A percentile compares a stretch with the other conserved stretches of the same genome.
Conservation (phyloP, 2,888 invertebrate genomes). For the Timema cristinae region DNA sequence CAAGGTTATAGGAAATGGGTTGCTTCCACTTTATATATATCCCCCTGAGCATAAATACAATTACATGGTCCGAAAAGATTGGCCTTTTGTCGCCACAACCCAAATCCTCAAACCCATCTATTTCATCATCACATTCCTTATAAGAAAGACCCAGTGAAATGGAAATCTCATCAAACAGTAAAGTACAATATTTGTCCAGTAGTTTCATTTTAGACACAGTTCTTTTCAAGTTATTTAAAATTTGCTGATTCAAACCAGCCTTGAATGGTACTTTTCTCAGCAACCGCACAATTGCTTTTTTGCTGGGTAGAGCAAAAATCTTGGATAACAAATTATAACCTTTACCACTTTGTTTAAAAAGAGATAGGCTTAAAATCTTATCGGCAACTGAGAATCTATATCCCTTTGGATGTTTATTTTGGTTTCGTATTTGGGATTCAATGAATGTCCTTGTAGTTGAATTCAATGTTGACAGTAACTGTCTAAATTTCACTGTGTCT, state of each 20-base stretch:
- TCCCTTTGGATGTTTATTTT: background rate
- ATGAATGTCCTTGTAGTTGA: background rate
- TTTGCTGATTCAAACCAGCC: background rate
- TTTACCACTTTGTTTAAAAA: background rate
- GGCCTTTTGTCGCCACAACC: background rate
- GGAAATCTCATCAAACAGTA: background rate
- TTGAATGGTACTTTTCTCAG: background rate
- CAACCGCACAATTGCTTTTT: background rate
- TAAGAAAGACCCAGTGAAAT: background rate
- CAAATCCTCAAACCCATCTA: background rate
- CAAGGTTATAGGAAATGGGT: background rate
- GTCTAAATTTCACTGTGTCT: background rate
- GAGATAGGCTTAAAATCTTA: conserved; percentile 1
- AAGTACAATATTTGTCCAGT: background rate
- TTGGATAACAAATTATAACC: background rate
- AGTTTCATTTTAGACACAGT: background rate
- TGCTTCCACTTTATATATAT: background rate
- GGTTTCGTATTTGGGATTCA: background rate
- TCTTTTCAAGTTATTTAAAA: background rate
- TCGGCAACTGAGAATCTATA: background rate
- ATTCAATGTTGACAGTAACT: background rate
- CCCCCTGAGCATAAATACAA: conserved; percentile 8
- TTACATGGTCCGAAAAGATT: conserved; percentile 1
- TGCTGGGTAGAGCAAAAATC: background rate
- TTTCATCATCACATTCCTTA: background rate